Evolutionary conservation across 2,888 invertebrate genomes (phyloP), one percentile per base, ranked within the genome.

Genomic region (Cheilosia grossa): DNA sequence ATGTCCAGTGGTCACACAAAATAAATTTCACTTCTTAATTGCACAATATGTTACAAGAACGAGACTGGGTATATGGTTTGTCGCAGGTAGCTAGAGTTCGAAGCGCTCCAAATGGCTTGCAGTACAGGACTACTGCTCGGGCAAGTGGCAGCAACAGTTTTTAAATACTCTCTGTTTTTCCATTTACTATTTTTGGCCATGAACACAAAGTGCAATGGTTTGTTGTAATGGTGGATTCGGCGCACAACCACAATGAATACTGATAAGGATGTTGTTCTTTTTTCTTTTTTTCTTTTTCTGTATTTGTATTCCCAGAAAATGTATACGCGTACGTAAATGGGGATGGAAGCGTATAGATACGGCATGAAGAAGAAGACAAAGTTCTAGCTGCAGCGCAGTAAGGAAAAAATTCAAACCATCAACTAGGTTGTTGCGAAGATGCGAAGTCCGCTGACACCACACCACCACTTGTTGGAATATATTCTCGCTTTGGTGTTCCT

Each of bases 91-190:
- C 61, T 74, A 27, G 56, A 33, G 33, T 63, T 42, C 47, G 80
- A 74, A 80, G 53, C 66, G 64, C 44, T 70, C 61, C 61, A 77
- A 67, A 77, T 58, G 81, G 67, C 64, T 66, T 69, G 42, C 80
- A 42, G 64, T 56, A 70, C 61, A 70, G 67, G 80, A 83, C 83
- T 85, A 85, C 75, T 81, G 72, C 56, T 72, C 51, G 66, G 66
- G 49, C 81, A 67, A 81, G 81, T 85, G 72, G 81, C 81, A 81
- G 85, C 85, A 85, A 81, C 81, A 81, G 81, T 85, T 85, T 77
- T 81, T 85, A 85, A 85, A 85, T 85, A 56, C 81, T 66, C 72
- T 59, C 24, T 33, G 59, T 49, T 51, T 66, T 67, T 75, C 42
- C 33, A 42, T 51, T 70, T 72, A 72, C 81, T 85, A 83, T 85